Evolutionary conservation across 2,888 invertebrate species (phyloP), one percentile per base, ranked within the genome.

Genomic region (Parapristionchus giblindavisi): DNA sequence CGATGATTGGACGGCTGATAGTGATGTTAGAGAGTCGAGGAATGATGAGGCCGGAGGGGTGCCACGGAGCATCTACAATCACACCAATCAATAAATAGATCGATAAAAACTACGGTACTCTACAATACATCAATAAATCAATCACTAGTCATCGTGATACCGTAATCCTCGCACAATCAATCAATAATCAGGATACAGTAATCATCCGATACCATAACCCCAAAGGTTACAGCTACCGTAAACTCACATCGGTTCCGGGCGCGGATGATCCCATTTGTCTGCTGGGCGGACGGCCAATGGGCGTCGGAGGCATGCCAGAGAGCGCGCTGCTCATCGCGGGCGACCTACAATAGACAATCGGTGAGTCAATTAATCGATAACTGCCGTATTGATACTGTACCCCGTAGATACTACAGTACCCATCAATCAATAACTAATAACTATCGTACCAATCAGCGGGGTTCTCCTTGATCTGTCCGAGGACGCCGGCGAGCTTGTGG

Each of bases 261-360:
- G 38, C 34, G 11, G 48, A 34, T 48, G 27, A 36, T 17, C 52
- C 38, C n/a, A 34, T 8, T 17, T 56, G 80, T 48, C 80, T 77
- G 70, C 81, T 79, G 14, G 83, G 81, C 4, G 82, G 81, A 17
- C 84, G 76, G 21, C 82, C 84, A 70, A 88, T 85, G 14, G 85
- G 84, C 1, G 84, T 80, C 60, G 83, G 83, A 14, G 83, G 83
- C 80, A 84, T 80, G 58, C 81, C 80, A 32, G 71, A 65, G 32
- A 77, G 77, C 17, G 74, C 73, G 29, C 27, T 36, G 0, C 34
- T 32, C 66, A 66, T 66, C 5, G 66, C 43, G 0, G 43, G 66
- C 29, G 66, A 66, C 66, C 65, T 65, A 21, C 27, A n/a, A n/a
- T n/a, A n/a, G n/a, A n/a, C n/a, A n/a, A n/a, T n/a, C n/a, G n/a